Evolutionary conservation across 2,797 vertebrate species (phyloP).

Genomic region (Pristis pectinata): DNA sequence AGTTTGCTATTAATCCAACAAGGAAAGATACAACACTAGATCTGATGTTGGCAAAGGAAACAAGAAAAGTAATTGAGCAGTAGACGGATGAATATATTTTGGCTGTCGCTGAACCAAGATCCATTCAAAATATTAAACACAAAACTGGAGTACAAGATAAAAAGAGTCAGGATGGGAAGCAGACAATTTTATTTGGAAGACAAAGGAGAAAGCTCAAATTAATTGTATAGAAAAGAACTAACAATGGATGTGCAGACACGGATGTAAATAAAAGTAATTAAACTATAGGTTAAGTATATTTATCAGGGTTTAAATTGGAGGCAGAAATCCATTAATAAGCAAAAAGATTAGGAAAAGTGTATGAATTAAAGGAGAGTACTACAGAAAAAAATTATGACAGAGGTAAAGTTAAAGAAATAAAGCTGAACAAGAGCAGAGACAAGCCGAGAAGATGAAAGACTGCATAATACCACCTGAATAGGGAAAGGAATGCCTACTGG

Average conservation of each 20-base stretch:
- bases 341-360: neutral
- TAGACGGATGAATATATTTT: neutral
- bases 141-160: neutral
- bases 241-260: neutral
- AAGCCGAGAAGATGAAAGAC: neutral
- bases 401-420: neutral
- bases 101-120: neutral
- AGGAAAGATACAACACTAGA: neutral
- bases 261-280: neutral
- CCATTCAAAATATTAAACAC: neutral
- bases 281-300: neutral
- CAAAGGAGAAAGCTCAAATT: neutral
- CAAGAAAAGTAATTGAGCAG: neutral
- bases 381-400: neutral
- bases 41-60: neutral
- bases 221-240: neutral
- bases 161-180: neutral
- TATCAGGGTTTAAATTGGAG: neutral
- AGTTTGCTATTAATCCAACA: neutral
- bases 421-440: neutral
- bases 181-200: neutral
- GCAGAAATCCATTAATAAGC: neutral
- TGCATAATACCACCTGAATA: neutral
- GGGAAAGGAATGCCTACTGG: neutral
- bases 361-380: neutral